Evolutionary conservation across 2,888 invertebrate species (phyloP).

Genomic region (Zygogramma bicolorata): DNA sequence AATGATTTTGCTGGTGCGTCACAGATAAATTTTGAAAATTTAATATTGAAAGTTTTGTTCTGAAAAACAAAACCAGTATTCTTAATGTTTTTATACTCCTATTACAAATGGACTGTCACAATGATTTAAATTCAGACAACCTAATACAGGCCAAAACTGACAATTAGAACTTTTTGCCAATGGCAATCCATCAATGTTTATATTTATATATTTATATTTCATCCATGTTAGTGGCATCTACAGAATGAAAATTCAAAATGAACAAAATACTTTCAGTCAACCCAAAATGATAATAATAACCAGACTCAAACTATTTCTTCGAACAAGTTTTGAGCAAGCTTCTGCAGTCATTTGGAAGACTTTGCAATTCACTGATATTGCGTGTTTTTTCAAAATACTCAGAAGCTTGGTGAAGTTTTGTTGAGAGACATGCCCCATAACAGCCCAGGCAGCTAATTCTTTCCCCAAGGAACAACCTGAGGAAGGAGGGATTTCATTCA

Average conservation of each 20-base stretch:
- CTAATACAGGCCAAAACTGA: background rate
- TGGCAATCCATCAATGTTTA: too few relatives aligned
- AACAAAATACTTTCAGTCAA: background rate
- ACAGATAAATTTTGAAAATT: background rate
- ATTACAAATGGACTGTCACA: background rate
- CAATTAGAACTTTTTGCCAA: background rate
- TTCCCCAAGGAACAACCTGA: background rate
- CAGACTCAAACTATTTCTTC: background rate
- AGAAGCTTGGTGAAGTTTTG: background rate
- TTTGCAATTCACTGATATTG: background rate
- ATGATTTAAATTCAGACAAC: background rate
- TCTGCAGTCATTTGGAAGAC: background rate
- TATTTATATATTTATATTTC: background rate
- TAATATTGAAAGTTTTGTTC: background rate
- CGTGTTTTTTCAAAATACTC: background rate
- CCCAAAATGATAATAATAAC: too few relatives aligned
- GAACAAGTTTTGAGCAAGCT: background rate
- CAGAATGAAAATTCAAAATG: background rate
- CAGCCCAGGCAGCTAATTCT: background rate
- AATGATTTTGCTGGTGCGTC: constrained; percentile 11
- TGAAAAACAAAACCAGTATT: background rate
- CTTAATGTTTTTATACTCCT: background rate
- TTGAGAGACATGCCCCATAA: background rate
- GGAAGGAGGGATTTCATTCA: background rate
- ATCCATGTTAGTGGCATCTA: background rate